Conservation (phyloP, 2,888 invertebrate genomes). For the Phrixothrix hirtus region DNA sequence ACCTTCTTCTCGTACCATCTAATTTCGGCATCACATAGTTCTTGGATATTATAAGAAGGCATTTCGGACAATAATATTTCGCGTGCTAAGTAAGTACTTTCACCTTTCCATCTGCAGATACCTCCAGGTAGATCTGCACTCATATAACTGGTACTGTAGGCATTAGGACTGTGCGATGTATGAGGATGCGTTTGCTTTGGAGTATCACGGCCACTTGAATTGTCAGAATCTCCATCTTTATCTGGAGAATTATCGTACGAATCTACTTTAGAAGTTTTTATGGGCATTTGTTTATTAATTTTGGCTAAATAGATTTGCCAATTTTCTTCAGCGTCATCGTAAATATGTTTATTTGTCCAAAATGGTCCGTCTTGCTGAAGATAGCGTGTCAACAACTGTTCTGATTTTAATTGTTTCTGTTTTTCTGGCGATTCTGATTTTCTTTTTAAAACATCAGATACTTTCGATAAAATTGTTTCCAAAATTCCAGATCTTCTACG, state of each 20-base stretch:
- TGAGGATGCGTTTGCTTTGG: conserved; percentile 24
- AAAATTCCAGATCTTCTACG: conserved; percentile 43
- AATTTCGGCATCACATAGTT: conserved; percentile 3
- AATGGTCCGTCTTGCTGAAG: conserved; percentile 59
- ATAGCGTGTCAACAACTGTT: conserved; percentile 39
- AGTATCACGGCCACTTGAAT: conserved; percentile 60
- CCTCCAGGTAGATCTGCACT: conserved; percentile 78
- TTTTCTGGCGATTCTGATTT: conserved; percentile 13
- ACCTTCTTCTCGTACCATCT: conserved; percentile 7
- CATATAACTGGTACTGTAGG: conserved; percentile 62
- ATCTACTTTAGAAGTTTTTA: conserved; percentile 28
- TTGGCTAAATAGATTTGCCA: conserved; percentile 62
- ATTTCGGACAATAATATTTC: conserved; percentile 53
- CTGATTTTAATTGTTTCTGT: conserved; percentile 35
- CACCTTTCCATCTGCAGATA: conserved; percentile 79
- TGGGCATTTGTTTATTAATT: conserved; percentile 47
- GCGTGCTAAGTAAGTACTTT: conserved; percentile 74
- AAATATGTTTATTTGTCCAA: conserved; percentile 65
- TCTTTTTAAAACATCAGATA: conserved; percentile 40
- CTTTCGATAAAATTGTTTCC: conserved; percentile 43
- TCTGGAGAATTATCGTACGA: conserved; percentile 54
- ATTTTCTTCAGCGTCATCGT: conserved; percentile 69
- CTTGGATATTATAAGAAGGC: conserved; percentile 3
- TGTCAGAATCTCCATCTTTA: conserved; percentile 64
- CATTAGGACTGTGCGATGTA: neutral